phyloP scores from a whole-genome alignment of 2,113 vertebrate species.

The Neomonachus schauinslandi region DNA sequence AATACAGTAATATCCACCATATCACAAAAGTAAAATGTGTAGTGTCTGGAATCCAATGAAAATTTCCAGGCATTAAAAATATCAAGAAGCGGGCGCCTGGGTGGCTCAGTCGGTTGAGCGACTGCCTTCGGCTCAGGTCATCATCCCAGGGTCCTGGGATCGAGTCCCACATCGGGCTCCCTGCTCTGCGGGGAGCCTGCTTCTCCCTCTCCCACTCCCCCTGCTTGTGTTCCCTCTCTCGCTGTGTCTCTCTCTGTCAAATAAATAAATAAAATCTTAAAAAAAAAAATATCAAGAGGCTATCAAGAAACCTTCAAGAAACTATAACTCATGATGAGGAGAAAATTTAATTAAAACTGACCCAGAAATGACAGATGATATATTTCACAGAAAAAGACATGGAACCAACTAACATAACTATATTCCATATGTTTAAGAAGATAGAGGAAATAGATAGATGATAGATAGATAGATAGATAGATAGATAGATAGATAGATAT shows the following conservation, averaged over 20 bases:
- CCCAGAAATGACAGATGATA: background rate
- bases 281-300: background rate
- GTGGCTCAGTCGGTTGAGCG: too few species aligned
- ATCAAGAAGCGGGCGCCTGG: too few species aligned
- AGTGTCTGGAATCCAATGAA: background rate
- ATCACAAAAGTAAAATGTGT: background rate
- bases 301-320: background rate
- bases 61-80: background rate
- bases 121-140: too few species aligned
- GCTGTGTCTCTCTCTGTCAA: too few species aligned
- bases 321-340: background rate
- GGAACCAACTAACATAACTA: background rate
- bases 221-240: too few species aligned
- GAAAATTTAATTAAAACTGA: background rate
- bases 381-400: background rate
- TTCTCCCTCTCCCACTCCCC: too few species aligned
- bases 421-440: background rate
- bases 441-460: background rate
- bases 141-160: too few species aligned
- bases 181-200: too few species aligned
- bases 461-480: too few species aligned
- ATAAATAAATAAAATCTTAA: too few species aligned
- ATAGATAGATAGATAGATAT: background rate
- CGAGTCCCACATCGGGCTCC: too few species aligned
- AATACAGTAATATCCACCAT: background rate